Percentiles rank a stretch among this genome's conserved stretches.
Evolutionary conservation across 35 echinoderm and acorn worm species (phyloP).

Genomic region (Holothuria glaberrima): DNA sequence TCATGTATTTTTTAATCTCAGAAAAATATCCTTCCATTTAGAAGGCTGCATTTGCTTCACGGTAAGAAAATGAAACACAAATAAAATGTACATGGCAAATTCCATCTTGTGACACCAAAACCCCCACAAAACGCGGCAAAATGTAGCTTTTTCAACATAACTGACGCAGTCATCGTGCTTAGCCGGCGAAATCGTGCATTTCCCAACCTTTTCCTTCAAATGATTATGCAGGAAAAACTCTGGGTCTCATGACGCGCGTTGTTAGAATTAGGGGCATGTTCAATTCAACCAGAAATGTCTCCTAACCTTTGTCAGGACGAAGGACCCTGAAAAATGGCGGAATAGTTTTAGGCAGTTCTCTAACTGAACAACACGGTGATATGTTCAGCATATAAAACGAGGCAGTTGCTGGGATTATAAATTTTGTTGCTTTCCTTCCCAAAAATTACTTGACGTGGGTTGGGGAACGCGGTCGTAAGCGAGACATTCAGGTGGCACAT

Average conservation of each 20-base stretch:
- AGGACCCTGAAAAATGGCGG: constrained; percentile 57
- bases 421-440: constrained; percentile 32
- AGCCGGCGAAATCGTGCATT: too few species aligned
- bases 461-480: constrained; percentile 10
- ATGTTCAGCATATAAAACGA: neutral
- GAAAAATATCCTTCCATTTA: too few species aligned
- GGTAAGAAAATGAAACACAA: too few species aligned
- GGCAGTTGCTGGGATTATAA: neutral
- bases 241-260: constrained; percentile 30
- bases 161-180: too few species aligned
- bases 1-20: too few species aligned
- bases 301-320: constrained; percentile 52
- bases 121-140: constrained; percentile 37
- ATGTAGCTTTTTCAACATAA: neutral
- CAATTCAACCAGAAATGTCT: constrained; percentile 33
- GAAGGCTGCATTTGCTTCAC: too few species aligned
- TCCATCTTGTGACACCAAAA: constrained; percentile 3
- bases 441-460: neutral
- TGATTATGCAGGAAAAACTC: constrained; percentile 53
- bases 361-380: constrained; percentile 1
- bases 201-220: neutral
- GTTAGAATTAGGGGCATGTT: constrained; percentile 46
- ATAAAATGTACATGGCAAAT: too few species aligned
- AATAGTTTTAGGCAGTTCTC: constrained; percentile 45
- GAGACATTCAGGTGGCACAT: neutral